Evolutionary conservation across 2,113 vertebrate genomes (phyloP), one percentile per base, ranked within the genome.

Genomic region (Grammomys dolichurus): DNA sequence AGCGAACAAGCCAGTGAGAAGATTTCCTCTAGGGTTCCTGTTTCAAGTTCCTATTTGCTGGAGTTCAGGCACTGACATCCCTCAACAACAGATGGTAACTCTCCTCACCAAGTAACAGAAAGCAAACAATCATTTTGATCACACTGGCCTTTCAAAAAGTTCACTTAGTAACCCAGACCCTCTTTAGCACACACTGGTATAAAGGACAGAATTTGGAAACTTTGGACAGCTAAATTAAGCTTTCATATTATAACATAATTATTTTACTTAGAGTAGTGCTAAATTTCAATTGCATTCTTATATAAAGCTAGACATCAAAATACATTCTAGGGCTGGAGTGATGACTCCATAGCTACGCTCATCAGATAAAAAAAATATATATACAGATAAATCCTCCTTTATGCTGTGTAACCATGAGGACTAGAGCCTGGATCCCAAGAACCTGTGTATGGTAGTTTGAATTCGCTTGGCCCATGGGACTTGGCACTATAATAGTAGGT

Each of bases 271-370:
- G 85, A 76, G 75, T n/a, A 19, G 28, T 77, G 13, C 58, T 81
- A 72, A 89, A 33, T 96, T 92, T 89, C 24, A 69, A 67, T 73
- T 22, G 54, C 51, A 60, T 33, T 86, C 16, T 78, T 36, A 90
- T 46, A 76, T 33, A 63, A 67, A 88, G 85, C 10, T 58, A n/a
- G 76, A 51, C 7, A 46, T 76, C 76, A 90, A 93, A 89, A 76
- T 85, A 43, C 26, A 80, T 85, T 56, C 84, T 70, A 36, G 43
- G 46, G 19, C 48, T 54, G 22, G 13, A 20, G 22, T 31, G 48
- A 17, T 13, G 17, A 22, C 12, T 87, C 46, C 33, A n/a, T 70
- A 17, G 33, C 7, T 56, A 40, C 40, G 13, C 13, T 56, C n/a
- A 73, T 73, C 70, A 40, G n/a, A 40, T 40, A 73, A 73, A 17